Conservation (phyloP, 2,888 invertebrate genomes). For the Xestia xanthographa region DNA sequence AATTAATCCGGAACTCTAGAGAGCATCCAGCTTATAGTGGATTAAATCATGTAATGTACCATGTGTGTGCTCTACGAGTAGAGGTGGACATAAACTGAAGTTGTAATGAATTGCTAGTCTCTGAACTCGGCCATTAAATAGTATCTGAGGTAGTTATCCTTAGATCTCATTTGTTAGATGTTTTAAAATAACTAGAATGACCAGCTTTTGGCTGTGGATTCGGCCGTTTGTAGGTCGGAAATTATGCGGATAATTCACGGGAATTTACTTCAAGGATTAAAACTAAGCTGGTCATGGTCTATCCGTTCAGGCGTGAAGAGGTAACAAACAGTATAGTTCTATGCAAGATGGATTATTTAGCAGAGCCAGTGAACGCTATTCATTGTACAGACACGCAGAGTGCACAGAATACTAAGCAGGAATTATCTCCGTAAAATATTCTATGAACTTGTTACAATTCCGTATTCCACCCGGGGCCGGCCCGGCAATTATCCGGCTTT, state of each 20-base stretch:
- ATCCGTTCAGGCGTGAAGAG: not conserved
- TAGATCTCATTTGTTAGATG: not conserved
- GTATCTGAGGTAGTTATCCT: not conserved
- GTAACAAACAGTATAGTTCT: not conserved
- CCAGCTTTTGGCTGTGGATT: no score
- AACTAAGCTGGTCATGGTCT: not conserved
- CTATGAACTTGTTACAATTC: constrained; percentile 51
- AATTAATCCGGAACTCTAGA: not conserved
- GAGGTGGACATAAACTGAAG: not conserved
- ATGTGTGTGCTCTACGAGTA: not conserved
- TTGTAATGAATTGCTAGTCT: not conserved
- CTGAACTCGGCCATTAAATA: not conserved
- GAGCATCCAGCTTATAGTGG: not conserved
- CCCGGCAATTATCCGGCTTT: constrained; percentile 66
- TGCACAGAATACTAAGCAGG: constrained; percentile 55
- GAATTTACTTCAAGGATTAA: not conserved
- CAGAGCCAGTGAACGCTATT: not conserved
- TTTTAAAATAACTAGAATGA: not conserved
- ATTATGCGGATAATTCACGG: not conserved
- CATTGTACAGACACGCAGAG: not conserved
- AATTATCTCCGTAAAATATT: constrained; percentile 58
- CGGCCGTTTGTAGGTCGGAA: not conserved
- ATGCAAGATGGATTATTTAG: constrained; percentile 5
- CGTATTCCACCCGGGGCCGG: constrained; percentile 27
- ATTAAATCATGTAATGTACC: not conserved